These are phyloP conservation scores for Corvus cornix DNA, from an alignment of 2,113 vertebrate genomes.

Conservation along the genomic window DNA sequence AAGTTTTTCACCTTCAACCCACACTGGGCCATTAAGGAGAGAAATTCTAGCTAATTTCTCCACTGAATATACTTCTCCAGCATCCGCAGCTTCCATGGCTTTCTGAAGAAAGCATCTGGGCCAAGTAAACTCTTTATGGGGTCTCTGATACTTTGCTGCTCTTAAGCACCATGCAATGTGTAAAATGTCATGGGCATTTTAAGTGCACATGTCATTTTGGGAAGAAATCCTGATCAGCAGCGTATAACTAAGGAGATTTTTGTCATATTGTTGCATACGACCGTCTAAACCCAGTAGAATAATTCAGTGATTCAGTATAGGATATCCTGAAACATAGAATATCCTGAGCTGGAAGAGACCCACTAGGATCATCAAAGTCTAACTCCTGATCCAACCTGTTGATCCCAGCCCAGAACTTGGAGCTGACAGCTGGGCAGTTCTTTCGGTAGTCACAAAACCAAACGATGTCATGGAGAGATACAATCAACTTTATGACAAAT, in stretches of 20 bases:
- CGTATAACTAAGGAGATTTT: not conserved
- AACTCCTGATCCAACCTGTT: not conserved
- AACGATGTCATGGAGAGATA: not conserved
- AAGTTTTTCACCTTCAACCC: not conserved
- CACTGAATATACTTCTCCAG: not conserved
- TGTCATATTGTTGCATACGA: fast-evolving
- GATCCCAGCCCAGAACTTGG: not conserved
- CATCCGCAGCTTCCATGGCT: not conserved
- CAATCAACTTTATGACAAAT: fast-evolving
- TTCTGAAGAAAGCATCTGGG: not conserved
- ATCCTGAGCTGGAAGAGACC: not conserved
- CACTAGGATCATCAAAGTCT: not conserved
- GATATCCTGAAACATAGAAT: no score
- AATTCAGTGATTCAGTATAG: not conserved
- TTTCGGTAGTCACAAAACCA: not conserved
- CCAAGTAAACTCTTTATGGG: not conserved
- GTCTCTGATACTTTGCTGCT: not conserved
- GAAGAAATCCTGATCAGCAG: not conserved
- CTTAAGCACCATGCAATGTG: not conserved
- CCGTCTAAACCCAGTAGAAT: not conserved
- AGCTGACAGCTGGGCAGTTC: not conserved
- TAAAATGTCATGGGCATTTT: fast-evolving
- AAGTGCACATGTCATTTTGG: not conserved
- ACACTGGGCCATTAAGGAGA: not conserved
- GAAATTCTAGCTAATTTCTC: not conserved